Base-by-base conservation (phyloP, 2,797 vertebrate species). In the Petrocephalus sullivani region DNA sequence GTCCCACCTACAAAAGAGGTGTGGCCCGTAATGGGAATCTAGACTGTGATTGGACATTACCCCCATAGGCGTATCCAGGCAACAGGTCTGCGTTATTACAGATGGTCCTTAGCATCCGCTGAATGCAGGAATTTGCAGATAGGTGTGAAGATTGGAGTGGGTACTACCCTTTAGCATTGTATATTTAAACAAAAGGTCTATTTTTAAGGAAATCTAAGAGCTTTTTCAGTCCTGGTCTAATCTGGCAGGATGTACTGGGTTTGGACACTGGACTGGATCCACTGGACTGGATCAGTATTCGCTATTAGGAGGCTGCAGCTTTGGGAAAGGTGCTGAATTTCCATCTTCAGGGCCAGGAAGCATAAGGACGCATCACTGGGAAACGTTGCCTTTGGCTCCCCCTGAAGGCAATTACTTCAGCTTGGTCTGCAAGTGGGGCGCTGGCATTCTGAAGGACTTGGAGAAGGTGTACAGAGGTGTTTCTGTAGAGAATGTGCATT, bases 241-340 rank as follows among this genome's bases (percentile, higher is more conserved):
- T 93, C 93, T 90, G 94, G 94, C 92, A 94, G 95, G 94, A 95
- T 94, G 78, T 90, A 85, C 2, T 8, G 85, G 60, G 89, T 64
- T 89, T 58, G 89, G 89, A 91, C 85, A 23, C 54, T 19, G 37
- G 60, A 54, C 53, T 53, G 8, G 67, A 37, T 37, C 7, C 41
- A 46, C 41, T 46, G 41, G 41, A 46, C 41, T 46, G 41, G 41
- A 33, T 41, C 19, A n/a, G 1, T 87, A 23, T 23, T 56, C 54
- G n/a, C 33, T 46, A 8, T 4, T 9, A 21, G 53, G 14, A 41
- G 21, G 19, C 53, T 46, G 71, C 16, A 60, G 28, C 1, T 60
- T 12, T 5, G 81, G 49, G 41, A n/a, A 53, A 83, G 8, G 84
- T 37, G 54, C 54, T 58, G 84, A 19, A 41, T n/a, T 0, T 86